Evolutionary conservation across 2,888 invertebrate species (phyloP).

Genomic region (Sminthurinus aureus): DNA sequence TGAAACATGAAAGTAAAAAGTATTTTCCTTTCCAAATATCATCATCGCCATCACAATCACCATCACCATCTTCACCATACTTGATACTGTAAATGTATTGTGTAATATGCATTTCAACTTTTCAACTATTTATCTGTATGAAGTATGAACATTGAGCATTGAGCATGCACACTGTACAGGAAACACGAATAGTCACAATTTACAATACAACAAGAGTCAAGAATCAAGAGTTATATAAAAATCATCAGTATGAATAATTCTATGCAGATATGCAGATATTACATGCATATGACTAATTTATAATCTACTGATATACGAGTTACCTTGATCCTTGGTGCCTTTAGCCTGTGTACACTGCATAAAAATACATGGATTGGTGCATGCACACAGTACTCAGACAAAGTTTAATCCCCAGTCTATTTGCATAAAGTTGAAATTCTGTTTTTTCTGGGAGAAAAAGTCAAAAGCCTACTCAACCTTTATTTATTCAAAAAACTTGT

Average conservation of each 20-base stretch:
- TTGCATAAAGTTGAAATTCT: constrained; percentile 13
- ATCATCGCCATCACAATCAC: neutral
- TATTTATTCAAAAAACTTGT: constrained; percentile 18
- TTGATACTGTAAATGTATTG: neutral
- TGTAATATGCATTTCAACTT: neutral
- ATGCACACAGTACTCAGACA: no score
- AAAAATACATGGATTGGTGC: no score
- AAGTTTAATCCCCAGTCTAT: neutral
- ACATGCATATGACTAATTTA: neutral
- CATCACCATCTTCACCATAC: neutral
- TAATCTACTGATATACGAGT: neutral
- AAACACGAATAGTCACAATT: neutral
- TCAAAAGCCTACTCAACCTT: constrained; percentile 14
- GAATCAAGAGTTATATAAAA: no score
- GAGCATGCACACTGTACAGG: neutral
- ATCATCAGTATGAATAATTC: no score
- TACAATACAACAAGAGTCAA: no score
- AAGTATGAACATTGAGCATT: neutral
- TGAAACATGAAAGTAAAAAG: neutral
- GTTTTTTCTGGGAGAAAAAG: neutral
- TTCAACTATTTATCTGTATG: neutral
- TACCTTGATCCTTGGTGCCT: neutral
- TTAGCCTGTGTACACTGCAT: neutral
- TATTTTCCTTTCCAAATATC: neutral
- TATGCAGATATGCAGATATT: neutral